Evolutionary conservation across 2,888 invertebrate genomes (phyloP).

Genomic region (Linnaemya vulpina): DNA sequence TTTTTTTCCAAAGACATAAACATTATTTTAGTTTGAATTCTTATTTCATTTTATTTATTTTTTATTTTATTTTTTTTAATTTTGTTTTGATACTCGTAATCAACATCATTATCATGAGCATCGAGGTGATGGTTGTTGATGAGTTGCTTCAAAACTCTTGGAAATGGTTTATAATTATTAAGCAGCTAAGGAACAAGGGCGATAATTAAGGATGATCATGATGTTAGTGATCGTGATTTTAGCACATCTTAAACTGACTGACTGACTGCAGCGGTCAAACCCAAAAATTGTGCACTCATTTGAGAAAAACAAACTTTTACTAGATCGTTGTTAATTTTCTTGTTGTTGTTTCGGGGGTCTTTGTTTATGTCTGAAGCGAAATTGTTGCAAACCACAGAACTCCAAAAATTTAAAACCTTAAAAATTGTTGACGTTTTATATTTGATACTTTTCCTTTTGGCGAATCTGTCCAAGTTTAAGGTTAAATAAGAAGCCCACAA

Average conservation of each 20-base stretch:
- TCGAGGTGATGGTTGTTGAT: constrained; percentile 58
- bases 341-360: constrained; percentile 5
- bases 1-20: constrained; percentile 66
- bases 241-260: constrained; percentile 51
- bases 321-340: background rate
- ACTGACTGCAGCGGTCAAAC: background rate
- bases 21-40: constrained; percentile 59
- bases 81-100: constrained; percentile 45
- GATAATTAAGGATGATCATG: constrained; percentile 56
- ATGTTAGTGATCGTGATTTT: constrained; percentile 68
- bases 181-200: constrained; percentile 20
- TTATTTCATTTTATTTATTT: background rate
- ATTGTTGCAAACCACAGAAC: constrained; percentile 56
- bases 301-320: constrained; percentile 54
- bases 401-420: constrained; percentile 66
- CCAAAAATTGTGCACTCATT: constrained; percentile 67
- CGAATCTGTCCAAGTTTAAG: constrained; percentile 69
- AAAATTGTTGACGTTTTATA: constrained; percentile 63
- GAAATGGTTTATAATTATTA: constrained; percentile 23
- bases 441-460: constrained; percentile 63
- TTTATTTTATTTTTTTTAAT: constrained; percentile 6
- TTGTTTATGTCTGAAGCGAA: constrained; percentile 43
- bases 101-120: constrained; percentile 64
- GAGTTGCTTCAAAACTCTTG: constrained; percentile 20
- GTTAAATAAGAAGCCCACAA: constrained; percentile 71